Evolutionary conservation across 2,113 vertebrate genomes (phyloP).

Genomic region (Xerus inauris): DNA sequence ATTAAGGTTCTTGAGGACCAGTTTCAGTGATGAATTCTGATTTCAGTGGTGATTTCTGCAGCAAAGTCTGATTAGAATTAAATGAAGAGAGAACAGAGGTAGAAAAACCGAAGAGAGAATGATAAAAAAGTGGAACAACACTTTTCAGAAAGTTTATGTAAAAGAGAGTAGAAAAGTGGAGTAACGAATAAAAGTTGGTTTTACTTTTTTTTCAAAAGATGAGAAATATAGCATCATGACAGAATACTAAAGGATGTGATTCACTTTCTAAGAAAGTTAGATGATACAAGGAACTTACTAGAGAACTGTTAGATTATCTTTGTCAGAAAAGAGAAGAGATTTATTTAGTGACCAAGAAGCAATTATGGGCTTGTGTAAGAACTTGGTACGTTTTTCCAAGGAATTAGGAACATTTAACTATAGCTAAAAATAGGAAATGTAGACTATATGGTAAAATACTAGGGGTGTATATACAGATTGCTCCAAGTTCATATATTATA

Average conservation of each 20-base stretch:
- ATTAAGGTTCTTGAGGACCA: background rate
- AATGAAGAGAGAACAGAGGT: background rate
- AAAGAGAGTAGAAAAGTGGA: background rate
- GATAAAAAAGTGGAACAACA: background rate
- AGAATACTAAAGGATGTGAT: background rate
- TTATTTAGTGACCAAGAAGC: background rate
- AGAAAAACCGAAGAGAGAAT: too few species aligned
- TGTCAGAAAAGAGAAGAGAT: background rate
- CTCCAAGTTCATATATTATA: background rate
- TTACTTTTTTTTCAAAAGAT: background rate
- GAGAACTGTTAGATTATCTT: background rate
- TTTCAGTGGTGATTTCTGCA: background rate
- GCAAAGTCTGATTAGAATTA: background rate
- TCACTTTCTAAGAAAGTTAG: background rate
- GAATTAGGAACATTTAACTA: too few species aligned
- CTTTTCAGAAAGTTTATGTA: background rate
- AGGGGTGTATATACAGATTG: background rate
- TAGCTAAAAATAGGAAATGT: background rate
- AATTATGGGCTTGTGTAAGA: background rate
- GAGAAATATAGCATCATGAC: background rate
- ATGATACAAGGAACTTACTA: background rate
- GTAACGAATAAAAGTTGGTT: background rate
- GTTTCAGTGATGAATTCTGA: too few species aligned
- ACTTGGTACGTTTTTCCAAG: background rate
- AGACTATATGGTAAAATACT: background rate